phyloP scores from a whole-genome alignment of 64 coral and sea anemone species.

The Porites australiensis region DNA sequence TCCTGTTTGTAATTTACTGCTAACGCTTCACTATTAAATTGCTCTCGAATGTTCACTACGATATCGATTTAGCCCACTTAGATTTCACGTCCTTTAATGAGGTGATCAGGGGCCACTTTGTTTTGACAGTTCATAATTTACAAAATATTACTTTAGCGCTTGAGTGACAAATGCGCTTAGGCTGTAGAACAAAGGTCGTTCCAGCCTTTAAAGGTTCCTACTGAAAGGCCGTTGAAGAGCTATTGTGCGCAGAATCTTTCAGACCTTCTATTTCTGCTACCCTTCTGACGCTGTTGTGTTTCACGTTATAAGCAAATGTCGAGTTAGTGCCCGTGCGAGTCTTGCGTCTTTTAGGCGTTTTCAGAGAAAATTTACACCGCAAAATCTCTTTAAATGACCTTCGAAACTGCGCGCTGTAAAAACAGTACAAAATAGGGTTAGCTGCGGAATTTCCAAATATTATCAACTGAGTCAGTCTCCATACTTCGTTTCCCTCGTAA shows the following conservation, averaged over 20 bases:
- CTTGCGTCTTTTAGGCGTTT: background rate
- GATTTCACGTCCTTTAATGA: no score
- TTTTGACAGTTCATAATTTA: no score
- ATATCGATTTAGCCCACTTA: no score
- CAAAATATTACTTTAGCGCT: no score
- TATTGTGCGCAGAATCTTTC: background rate
- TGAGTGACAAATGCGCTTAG: no score
- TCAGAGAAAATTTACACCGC: constrained; percentile 59
- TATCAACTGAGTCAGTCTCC: constrained; percentile 82
- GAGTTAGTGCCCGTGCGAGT: background rate
- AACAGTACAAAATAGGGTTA: constrained; percentile 89
- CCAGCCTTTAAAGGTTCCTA: background rate
- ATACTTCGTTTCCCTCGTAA: constrained; percentile 67
- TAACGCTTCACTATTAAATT: no score
- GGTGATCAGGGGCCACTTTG: no score
- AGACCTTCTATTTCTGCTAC: background rate
- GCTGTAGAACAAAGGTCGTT: no score
- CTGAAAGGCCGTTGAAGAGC: background rate
- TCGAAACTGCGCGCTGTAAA: constrained; percentile 86
- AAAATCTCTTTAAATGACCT: constrained; percentile 85
- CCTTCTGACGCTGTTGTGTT: background rate
- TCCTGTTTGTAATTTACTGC: no score
- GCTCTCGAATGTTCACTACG: no score
- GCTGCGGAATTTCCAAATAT: constrained; percentile 85
- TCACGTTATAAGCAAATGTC: constrained; percentile 15